Percentiles rank a stretch among this genome's conserved stretches.
These are phyloP conservation scores for Chelonia mydas DNA, from an alignment of 2,797 vertebrate species.

Conservation along the genomic window DNA sequence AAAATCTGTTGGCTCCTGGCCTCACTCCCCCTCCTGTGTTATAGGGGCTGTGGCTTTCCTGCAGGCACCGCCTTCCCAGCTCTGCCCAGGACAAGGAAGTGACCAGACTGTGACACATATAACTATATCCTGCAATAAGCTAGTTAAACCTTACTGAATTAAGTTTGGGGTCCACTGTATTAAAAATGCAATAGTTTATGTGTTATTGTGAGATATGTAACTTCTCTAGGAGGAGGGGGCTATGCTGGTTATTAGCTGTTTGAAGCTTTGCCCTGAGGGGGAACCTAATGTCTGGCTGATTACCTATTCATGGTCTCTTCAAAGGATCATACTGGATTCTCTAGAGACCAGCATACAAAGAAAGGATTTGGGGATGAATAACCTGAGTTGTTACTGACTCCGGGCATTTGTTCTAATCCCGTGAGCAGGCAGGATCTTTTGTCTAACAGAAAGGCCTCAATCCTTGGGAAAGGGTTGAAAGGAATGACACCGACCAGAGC, in stretches of 20 bases:
- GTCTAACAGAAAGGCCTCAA: not conserved
- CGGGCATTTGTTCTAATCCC: not conserved
- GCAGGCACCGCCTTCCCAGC: not conserved
- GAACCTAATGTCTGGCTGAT: not conserved
- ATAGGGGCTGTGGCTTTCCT: rapidly evolving
- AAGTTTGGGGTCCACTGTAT: not conserved
- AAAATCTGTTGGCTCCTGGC: not conserved
- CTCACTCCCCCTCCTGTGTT: not conserved
- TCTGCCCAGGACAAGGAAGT: not conserved
- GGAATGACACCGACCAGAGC: not conserved
- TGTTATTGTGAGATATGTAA: not conserved
- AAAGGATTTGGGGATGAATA: not conserved
- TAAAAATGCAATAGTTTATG: not conserved
- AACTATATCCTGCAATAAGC: not conserved
- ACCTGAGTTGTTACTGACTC: not conserved
- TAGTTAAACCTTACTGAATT: not conserved
- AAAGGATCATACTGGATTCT: not conserved
- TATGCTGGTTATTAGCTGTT: not conserved
- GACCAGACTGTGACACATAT: not conserved
- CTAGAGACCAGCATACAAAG: not conserved
- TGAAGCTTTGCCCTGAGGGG: not conserved
- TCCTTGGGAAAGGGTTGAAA: not conserved
- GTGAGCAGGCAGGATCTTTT: not conserved
- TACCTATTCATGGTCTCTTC: not conserved
- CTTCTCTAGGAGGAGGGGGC: not conserved